phyloP scores from a whole-genome alignment of 2,888 invertebrate species.

The Leptopilina drosophilae region DNA sequence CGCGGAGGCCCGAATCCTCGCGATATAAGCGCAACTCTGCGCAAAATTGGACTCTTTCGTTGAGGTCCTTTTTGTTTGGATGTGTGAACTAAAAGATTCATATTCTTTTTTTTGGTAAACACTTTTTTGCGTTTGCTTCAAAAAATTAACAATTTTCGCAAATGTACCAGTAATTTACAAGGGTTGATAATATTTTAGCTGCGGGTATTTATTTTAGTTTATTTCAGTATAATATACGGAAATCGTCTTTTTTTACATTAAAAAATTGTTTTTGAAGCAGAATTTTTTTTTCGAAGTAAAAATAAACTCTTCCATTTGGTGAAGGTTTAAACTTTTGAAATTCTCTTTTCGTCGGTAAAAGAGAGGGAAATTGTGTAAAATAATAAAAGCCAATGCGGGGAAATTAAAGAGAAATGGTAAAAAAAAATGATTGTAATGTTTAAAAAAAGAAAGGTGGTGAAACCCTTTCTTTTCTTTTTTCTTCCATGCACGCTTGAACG shows the following conservation, averaged over 20 bases:
- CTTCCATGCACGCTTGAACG: conserved; percentile 6
- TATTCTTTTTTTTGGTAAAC: conserved; percentile 6
- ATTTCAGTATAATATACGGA: too few relatives aligned
- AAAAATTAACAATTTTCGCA: neutral
- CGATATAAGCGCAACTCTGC: conserved; percentile 1
- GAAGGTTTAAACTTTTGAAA: too few relatives aligned
- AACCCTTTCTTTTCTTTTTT: neutral
- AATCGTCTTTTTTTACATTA: too few relatives aligned
- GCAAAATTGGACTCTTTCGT: conserved; percentile 30
- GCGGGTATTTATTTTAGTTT: too few relatives aligned
- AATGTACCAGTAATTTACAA: neutral
- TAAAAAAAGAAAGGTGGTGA: conserved; percentile 5
- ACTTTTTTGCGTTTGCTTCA: neutral
- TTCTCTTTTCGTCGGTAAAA: too few relatives aligned
- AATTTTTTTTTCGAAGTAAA: too few relatives aligned
- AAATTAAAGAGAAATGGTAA: neutral
- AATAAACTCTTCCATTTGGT: too few relatives aligned
- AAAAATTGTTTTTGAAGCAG: too few relatives aligned
- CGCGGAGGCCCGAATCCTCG: conserved; percentile 38
- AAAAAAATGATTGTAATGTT: neutral
- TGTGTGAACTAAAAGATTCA: conserved; percentile 26
- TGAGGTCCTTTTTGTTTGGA: conserved; percentile 11
- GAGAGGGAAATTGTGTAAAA: too few relatives aligned
- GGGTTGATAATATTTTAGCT: neutral
- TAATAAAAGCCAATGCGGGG: too few relatives aligned